A percentile compares a stretch with the other conserved stretches of the same genome.
Evolutionary conservation across 64 coral and sea anemone species (phyloP).

Genomic region (Pocillopora damicornis): DNA sequence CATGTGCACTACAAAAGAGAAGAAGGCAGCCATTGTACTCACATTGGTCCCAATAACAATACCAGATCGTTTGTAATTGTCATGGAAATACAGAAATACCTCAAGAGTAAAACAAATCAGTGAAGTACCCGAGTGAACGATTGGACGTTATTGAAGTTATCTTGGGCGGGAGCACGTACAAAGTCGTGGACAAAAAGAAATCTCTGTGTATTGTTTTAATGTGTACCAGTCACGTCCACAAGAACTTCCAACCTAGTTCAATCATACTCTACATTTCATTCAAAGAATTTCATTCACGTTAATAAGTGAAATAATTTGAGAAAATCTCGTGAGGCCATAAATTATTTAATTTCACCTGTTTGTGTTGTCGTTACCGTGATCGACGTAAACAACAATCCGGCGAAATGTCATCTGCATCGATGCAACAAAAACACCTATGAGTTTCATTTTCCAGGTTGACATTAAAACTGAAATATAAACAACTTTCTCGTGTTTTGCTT

Average conservation of each 20-base stretch:
- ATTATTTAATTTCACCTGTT: conserved; percentile 3
- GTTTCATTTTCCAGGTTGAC: too few relatives aligned
- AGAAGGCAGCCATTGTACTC: neutral
- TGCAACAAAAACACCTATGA: too few relatives aligned
- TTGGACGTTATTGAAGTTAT: neutral
- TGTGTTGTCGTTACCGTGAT: neutral
- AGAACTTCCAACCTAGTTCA: neutral
- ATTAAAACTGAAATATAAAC: too few relatives aligned
- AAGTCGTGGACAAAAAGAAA: neutral
- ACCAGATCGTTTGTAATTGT: conserved; percentile 9
- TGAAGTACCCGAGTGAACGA: neutral
- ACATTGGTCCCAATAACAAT: conserved; percentile 13
- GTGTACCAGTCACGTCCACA: neutral
- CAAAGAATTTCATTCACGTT: neutral
- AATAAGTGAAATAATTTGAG: neutral
- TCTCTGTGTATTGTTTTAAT: neutral
- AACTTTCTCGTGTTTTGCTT: too few relatives aligned
- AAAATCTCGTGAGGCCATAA: conserved; percentile 15
- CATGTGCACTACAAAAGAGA: neutral
- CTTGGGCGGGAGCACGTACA: neutral
- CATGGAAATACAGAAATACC: conserved; percentile 12
- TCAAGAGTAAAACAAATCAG: conserved; percentile 17
- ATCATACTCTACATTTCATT: neutral
- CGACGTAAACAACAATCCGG: neutral
- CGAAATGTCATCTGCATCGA: too few relatives aligned